Evolutionary conservation across 2,888 invertebrate species (phyloP), one percentile per base, ranked within the genome.

Genomic region (Odontocolon sp.): DNA sequence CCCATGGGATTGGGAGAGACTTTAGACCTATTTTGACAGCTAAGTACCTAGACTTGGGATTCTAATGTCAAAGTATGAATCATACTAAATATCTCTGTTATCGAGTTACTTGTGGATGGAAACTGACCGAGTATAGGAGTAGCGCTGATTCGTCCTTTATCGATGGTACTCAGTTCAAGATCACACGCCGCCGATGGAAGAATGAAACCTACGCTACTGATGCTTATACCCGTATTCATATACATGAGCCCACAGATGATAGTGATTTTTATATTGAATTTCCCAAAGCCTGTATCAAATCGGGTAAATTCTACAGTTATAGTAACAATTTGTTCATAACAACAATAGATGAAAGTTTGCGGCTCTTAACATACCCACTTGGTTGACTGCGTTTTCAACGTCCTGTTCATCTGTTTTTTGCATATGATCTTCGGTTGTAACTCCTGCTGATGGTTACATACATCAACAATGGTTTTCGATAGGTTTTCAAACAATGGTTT

Each of bases 181-280:
- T 96, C 96, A 91, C 96, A 96, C 88, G 95, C 94, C 57, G 96
- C 96, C 1, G 96, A 94, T 2, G 97, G 96, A 73, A 97, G 90
- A 72, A 97, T 94, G 88, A 97, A 96, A 50, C 96, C 96, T 77
- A 96, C 93, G 82, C 94, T 95, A 57, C 95, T 95, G 85, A 95
- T 94, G 38, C 95, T 96, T 80, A 97, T 93, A 57, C 96, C 96
- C 40, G 96, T 96, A 91, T 96, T 96, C 82, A 96, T 92, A 88
- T 96, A 96, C 79, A 96, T 96, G 85, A 96, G 91, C 16, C 96
- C 96, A 84, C 95, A 94, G 90, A 96, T 90, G 73, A 95, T 92
- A 87, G 96, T 90, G 81, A 96, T 91, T 82, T 94, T 92, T 87
- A 94, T 94, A 90, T 96, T 96, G 91, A 96, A 97, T 87, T 94